Evolutionary conservation across 2,888 invertebrate genomes (phyloP).

Genomic region (Andricus curvator): DNA sequence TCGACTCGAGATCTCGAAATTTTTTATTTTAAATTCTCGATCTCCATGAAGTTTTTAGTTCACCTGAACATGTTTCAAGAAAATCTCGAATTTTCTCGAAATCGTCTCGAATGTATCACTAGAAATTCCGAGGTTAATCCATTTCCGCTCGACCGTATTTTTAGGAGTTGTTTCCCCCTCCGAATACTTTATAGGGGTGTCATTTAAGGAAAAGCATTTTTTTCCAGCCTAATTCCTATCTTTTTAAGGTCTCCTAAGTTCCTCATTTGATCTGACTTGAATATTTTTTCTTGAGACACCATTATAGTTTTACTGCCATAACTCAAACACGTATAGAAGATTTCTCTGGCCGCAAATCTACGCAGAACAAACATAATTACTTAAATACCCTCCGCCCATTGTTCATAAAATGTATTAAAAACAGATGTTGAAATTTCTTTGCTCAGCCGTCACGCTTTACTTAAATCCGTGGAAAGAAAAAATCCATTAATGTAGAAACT

Average conservation of each 20-base stretch:
- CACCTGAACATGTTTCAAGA: no score
- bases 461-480: slow-evolving; percentile 41
- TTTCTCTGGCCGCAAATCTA: neutral
- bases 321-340: neutral
- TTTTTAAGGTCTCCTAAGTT: neutral
- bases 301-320: no score
- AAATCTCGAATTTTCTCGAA: no score
- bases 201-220: no score
- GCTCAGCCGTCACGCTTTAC: slow-evolving; percentile 12
- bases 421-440: slow-evolving; percentile 16
- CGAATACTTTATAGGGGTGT: no score
- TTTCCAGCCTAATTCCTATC: neutral
- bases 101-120: no score
- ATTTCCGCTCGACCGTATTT: no score
- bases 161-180: no score
- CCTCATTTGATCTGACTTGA: neutral
- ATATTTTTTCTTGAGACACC: neutral
- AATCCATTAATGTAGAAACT: slow-evolving; percentile 17
- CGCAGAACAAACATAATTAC: neutral
- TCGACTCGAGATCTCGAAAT: no score
- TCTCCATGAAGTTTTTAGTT: no score
- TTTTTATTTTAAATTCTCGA: no score
- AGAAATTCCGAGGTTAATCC: no score
- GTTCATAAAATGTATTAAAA: slow-evolving; percentile 25
- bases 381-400: slow-evolving; percentile 1